Conservation (phyloP, 2,888 invertebrate species). For the Aporophyla lueneburgensis region DNA sequence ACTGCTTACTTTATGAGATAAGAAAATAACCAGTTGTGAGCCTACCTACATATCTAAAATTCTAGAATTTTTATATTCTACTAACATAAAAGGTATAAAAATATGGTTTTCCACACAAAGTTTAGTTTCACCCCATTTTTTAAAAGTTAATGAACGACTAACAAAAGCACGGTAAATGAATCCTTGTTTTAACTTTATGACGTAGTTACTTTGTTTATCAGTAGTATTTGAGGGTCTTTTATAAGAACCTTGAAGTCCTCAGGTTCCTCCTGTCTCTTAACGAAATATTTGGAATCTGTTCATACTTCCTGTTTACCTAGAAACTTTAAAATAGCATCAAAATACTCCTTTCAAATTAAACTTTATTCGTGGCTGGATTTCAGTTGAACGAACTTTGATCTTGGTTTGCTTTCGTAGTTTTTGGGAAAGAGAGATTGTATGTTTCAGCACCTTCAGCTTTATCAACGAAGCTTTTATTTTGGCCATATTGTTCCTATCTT, state of each 20-base stretch:
- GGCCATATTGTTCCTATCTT: background rate
- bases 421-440: background rate
- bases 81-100: background rate
- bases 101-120: background rate
- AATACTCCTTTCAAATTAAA: slow-evolving; percentile 65
- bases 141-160: slow-evolving; percentile 14
- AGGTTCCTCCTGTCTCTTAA: slow-evolving; percentile 63
- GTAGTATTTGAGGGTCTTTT: slow-evolving; percentile 53
- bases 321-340: slow-evolving; percentile 64
- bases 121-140: background rate
- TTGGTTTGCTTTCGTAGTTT: slow-evolving; percentile 13
- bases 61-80: slow-evolving; percentile 5
- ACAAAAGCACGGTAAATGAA: slow-evolving; percentile 5
- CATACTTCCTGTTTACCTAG: slow-evolving; percentile 67
- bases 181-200: slow-evolving; percentile 20
- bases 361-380: slow-evolving; percentile 31
- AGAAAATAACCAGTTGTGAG: slow-evolving; percentile 23
- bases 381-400: slow-evolving; percentile 40
- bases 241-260: slow-evolving; percentile 55
- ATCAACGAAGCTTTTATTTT: background rate
- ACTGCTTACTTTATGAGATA: slow-evolving; percentile 40
- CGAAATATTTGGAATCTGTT: slow-evolving; percentile 58
- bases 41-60: background rate
- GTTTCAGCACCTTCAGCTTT: background rate
- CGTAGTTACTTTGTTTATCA: slow-evolving; percentile 30